A percentile compares a stretch with the other conserved stretches of the same genome.
Conservation (phyloP, 1,140 invertebrate genomes). For the Zaprionus kolodkinae region DNA sequence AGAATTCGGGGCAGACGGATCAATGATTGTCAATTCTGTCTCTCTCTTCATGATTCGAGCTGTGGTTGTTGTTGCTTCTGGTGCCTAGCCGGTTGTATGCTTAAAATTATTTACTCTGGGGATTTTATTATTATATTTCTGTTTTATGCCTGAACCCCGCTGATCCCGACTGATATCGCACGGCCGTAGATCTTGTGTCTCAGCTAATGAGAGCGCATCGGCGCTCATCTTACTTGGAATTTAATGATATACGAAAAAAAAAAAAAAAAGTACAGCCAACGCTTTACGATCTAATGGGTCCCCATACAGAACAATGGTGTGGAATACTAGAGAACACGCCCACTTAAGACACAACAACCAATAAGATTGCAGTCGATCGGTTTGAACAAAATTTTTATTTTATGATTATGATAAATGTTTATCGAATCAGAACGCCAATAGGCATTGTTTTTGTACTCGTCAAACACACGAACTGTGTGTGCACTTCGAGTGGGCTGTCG, state of each 20-base stretch:
- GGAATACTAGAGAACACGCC: conserved; percentile 43
- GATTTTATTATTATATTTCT: conserved; percentile 48
- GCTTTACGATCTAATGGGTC: conserved; percentile 9
- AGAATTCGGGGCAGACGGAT: conserved; percentile 37
- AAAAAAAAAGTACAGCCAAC: neutral
- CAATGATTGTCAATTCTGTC: conserved; percentile 37
- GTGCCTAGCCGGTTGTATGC: conserved; percentile 32
- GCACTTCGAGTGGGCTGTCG: conserved; percentile 65
- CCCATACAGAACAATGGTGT: conserved; percentile 22
- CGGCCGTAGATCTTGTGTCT: conserved; percentile 29
- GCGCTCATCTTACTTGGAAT: neutral
- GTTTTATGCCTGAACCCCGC: conserved; percentile 62
- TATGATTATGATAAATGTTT: conserved; percentile 84
- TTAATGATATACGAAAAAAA: neutral
- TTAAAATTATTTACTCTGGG: conserved; percentile 31
- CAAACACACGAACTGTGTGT: conserved; percentile 3
- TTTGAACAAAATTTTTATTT: conserved; percentile 71
- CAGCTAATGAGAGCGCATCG: conserved; percentile 9
- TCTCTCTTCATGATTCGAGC: neutral
- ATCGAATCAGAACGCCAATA: conserved; percentile 82
- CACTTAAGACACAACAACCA: conserved; percentile 59
- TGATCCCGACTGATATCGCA: conserved; percentile 75
- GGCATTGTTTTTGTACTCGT: conserved; percentile 46
- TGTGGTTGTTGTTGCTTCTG: neutral
- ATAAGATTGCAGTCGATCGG: conserved; percentile 74